These are phyloP conservation scores for Subacronicta megacephala DNA, from an alignment of 2,888 invertebrate species.

Conservation along the genomic window DNA sequence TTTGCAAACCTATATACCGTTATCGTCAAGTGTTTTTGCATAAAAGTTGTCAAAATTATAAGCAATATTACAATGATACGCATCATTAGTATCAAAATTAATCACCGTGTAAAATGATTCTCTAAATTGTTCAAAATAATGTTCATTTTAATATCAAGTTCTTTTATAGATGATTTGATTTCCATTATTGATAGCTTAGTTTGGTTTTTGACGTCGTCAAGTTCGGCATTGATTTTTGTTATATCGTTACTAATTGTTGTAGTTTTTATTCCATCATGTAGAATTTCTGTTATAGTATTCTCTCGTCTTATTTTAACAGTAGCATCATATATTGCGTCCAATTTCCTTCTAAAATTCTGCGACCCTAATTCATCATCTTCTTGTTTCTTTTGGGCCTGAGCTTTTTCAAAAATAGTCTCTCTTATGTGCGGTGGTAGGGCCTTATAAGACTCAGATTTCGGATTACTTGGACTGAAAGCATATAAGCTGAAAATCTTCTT, in stretches of 20 bases:
- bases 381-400: constrained; percentile 70
- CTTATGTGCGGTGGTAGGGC: constrained; percentile 71
- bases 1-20: no score
- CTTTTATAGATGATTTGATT: constrained; percentile 21
- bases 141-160: constrained; percentile 33
- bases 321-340: constrained; percentile 52
- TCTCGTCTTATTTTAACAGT: constrained; percentile 29
- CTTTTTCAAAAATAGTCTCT: constrained; percentile 78
- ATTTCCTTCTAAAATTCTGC: constrained; percentile 62
- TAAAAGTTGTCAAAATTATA: no score
- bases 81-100: no score
- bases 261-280: neutral
- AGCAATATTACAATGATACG: no score
- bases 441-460: constrained; percentile 56
- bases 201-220: constrained; percentile 21
- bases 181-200: constrained; percentile 20
- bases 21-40: no score
- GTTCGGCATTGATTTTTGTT: constrained; percentile 10
- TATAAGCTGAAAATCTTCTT: constrained; percentile 33
- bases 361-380: constrained; percentile 69
- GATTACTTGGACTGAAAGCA: constrained; percentile 36
- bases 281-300: neutral
- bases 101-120: neutral
- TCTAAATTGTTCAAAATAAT: constrained; percentile 28
- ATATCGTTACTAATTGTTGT: constrained; percentile 10